Evolutionary conservation across 2,113 vertebrate genomes (phyloP).

Genomic region (human (Homo sapiens)): GRCh38 chr17:79749001-79749500

Average conservation of each 20-base stretch:
- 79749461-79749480: neutral
- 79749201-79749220: conserved; percentile 36
- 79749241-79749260: conserved; percentile 38
- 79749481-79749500: neutral
- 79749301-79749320: neutral
- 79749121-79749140: neutral
- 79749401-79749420: neutral
- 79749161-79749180: neutral
- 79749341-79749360: neutral
- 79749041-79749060: neutral
- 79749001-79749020: neutral
- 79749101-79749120: neutral
- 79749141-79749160: neutral
- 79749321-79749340: neutral
- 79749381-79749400: neutral
- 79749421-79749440: neutral
- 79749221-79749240: conserved; percentile 46
- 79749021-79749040: neutral
- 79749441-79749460: neutral
- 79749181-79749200: neutral
- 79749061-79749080: neutral
- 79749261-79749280: neutral
- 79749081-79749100: neutral
- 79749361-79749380: neutral
- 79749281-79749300: neutral